Evolutionary conservation across 2,113 vertebrate species (phyloP).

Genomic region (Apteryx owenii): DNA sequence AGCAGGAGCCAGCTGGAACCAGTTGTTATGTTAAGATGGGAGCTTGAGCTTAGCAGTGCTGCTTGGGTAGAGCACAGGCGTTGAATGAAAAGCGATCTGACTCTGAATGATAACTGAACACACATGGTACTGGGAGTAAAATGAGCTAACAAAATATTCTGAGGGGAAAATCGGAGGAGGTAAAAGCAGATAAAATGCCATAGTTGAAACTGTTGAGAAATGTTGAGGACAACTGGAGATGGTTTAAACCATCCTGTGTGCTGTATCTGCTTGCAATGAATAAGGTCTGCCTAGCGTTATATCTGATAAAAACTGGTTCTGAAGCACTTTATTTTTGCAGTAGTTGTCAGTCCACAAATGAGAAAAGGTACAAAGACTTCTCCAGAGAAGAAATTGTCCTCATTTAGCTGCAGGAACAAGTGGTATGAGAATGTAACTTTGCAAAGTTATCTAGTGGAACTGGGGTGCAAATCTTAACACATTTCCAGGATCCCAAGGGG

Average conservation of each 20-base stretch:
- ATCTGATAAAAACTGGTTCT: neutral
- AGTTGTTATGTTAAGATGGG: neutral
- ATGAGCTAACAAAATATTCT: neutral
- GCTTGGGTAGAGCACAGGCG: neutral
- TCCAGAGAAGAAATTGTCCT: neutral
- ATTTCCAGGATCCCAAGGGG: neutral
- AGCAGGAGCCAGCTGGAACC: neutral
- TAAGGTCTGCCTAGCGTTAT: neutral
- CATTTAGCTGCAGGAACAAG: neutral
- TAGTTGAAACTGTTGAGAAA: neutral
- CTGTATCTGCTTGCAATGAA: neutral
- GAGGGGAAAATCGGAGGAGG: conserved; percentile 3
- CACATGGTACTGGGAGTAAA: neutral
- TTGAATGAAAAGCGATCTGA: neutral
- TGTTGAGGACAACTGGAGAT: neutral
- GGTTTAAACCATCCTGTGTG: neutral
- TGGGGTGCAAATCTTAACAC: neutral
- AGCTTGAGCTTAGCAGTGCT: neutral
- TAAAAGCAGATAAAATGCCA: conserved; percentile 36
- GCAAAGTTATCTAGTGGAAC: neutral
- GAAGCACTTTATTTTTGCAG: neutral
- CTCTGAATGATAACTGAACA: neutral
- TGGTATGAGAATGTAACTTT: neutral
- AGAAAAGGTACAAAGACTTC: neutral
- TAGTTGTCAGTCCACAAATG: neutral